phyloP scores from a whole-genome alignment of 1,140 invertebrate genomes.

The Drosophila equinoxialis region DNA sequence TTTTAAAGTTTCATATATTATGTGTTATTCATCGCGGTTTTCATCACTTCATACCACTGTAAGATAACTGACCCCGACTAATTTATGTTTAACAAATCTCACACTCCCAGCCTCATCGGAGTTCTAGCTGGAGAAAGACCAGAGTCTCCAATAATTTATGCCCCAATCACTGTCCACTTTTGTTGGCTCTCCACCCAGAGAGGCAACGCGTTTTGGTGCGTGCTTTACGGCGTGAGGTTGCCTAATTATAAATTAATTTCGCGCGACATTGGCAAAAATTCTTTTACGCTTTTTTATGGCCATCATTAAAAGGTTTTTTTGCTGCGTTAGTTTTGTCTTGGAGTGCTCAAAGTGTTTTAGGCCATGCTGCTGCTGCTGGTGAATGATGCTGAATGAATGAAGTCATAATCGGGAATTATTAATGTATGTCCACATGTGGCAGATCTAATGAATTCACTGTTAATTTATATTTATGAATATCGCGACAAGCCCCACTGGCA shows the following conservation, averaged over 20 bases:
- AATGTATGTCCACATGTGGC: constrained; percentile 51
- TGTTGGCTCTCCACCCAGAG: constrained; percentile 19
- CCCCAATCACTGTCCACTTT: constrained; percentile 59
- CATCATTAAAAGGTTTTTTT: constrained; percentile 48
- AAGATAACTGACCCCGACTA: constrained; percentile 41
- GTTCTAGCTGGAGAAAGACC: too few species aligned
- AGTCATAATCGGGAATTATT: constrained; percentile 62
- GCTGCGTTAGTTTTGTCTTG: constrained; percentile 45
- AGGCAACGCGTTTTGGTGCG: constrained; percentile 21
- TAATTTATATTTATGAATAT: constrained; percentile 69
- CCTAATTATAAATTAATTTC: constrained; percentile 73
- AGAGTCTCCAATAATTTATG: constrained; percentile 53
- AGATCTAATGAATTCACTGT: constrained; percentile 50
- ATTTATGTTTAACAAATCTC: constrained; percentile 51
- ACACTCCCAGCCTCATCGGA: constrained; percentile 1
- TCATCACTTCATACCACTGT: constrained; percentile 25
- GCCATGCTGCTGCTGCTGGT: neutral
- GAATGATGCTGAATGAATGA: constrained; percentile 46
- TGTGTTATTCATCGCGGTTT: neutral
- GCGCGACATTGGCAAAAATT: constrained; percentile 61
- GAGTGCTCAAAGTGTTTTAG: constrained; percentile 52
- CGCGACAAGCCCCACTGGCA: constrained; percentile 29
- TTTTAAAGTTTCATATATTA: too few species aligned
- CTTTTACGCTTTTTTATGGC: constrained; percentile 52
- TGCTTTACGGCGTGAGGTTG: constrained; percentile 45